Conservation (phyloP, 2,888 invertebrate species). For the Nomada ruficornis region DNA sequence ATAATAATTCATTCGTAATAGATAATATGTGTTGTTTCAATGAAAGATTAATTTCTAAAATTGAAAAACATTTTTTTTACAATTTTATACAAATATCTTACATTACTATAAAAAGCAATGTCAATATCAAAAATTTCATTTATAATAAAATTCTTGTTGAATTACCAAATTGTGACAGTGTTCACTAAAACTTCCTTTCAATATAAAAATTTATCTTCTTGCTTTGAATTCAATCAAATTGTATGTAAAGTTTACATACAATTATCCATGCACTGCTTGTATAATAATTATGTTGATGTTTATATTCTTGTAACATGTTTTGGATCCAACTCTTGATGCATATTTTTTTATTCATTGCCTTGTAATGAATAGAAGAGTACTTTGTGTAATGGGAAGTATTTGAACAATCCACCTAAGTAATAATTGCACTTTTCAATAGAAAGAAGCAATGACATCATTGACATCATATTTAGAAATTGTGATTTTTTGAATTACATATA, state of each 20-base stretch:
- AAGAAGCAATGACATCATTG: conserved; percentile 19
- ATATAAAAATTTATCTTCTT: conserved; percentile 52
- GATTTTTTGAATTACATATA: no score
- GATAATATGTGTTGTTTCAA: conserved; percentile 47
- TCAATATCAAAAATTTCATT: conserved; percentile 64
- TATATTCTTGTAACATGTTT: conserved; percentile 20
- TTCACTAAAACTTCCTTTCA: conserved; percentile 63
- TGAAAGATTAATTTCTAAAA: conserved; percentile 52
- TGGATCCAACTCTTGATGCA: conserved; percentile 27
- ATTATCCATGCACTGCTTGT: not conserved
- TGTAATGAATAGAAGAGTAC: conserved; percentile 18
- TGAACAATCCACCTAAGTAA: conserved; percentile 23
- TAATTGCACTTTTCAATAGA: conserved; percentile 19
- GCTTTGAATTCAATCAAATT: conserved; percentile 38
- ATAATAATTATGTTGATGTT: conserved; percentile 20
- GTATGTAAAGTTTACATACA: conserved; percentile 4
- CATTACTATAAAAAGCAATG: conserved; percentile 52
- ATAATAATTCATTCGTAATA: conserved; percentile 48
- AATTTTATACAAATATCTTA: conserved; percentile 64
- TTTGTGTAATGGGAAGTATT: conserved; percentile 24
- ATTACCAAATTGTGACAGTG: conserved; percentile 60
- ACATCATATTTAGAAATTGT: conserved; percentile 17
- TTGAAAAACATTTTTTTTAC: conserved; percentile 57
- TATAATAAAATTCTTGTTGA: conserved; percentile 71
- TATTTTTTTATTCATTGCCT: conserved; percentile 19